Evolutionary conservation across 2,888 invertebrate genomes (phyloP).

Genomic region (Drosophila sordidapex): DNA sequence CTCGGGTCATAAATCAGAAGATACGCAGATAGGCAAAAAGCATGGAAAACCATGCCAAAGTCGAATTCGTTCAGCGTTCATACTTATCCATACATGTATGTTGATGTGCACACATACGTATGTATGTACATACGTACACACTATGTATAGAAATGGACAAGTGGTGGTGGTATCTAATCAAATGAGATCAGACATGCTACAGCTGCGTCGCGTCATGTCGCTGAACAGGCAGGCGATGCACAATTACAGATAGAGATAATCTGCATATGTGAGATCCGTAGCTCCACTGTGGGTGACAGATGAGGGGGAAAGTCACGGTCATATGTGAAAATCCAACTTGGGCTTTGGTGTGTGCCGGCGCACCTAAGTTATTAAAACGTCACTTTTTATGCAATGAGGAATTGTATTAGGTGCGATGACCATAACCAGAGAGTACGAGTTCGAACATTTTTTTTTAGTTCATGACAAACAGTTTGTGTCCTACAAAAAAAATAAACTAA

Average conservation of each 20-base stretch:
- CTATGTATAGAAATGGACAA: constrained; percentile 6
- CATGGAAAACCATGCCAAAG: constrained; percentile 2
- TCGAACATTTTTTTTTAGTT: not conserved
- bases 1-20: constrained; percentile 62
- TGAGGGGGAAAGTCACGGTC: constrained; percentile 31
- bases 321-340: constrained; percentile 4
- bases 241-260: constrained; percentile 82
- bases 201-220: constrained; percentile 3
- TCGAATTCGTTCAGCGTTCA: constrained; percentile 17
- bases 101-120: not conserved
- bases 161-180: constrained; percentile 28
- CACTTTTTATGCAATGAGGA: constrained; percentile 3
- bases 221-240: constrained; percentile 56
- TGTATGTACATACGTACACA: constrained; percentile 4
- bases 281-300: constrained; percentile 46
- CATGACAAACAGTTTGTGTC: not conserved
- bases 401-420: not conserved
- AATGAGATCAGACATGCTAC: constrained; percentile 47
- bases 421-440: not conserved
- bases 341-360: not conserved
- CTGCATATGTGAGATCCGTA: constrained; percentile 39
- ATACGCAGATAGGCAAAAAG: constrained; percentile 33
- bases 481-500: not conserved
- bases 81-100: constrained; percentile 16
- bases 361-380: not conserved